phyloP scores from a whole-genome alignment of 2,888 invertebrate genomes.

The Phalera bucephala region DNA sequence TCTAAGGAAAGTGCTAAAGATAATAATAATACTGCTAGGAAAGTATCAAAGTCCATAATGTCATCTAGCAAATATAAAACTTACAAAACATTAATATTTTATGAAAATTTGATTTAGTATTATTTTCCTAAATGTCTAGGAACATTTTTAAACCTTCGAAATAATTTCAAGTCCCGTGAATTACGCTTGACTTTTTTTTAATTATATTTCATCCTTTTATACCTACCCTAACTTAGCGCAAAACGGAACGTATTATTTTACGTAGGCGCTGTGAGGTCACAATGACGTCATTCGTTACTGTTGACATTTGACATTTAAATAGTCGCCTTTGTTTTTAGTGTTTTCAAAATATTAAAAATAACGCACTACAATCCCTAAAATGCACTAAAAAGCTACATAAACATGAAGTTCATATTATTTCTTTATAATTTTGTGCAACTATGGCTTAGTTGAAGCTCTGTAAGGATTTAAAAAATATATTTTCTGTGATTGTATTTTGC shows the following conservation, averaged over 20 bases:
- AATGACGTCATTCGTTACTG: constrained; percentile 57
- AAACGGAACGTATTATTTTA: constrained; percentile 28
- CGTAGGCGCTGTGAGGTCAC: constrained; percentile 56
- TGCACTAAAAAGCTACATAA: constrained; percentile 8
- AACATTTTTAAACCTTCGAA: too few species aligned
- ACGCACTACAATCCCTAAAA: constrained; percentile 16
- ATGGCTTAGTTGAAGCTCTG: background rate
- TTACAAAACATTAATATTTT: too few species aligned
- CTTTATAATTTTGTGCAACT: constrained; percentile 12
- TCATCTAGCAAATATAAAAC: too few species aligned
- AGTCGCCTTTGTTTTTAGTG: constrained; percentile 37
- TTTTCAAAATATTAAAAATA: constrained; percentile 17
- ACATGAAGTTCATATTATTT: constrained; percentile 11
- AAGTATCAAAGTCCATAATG: too few species aligned
- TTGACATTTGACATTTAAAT: constrained; percentile 53
- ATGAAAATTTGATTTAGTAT: too few species aligned
- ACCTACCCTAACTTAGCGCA: too few species aligned
- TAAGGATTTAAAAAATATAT: constrained; percentile 3
- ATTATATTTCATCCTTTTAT: too few species aligned
- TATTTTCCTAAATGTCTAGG: too few species aligned
- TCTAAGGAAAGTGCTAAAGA: too few species aligned
- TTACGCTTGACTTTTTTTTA: too few species aligned
- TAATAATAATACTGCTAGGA: too few species aligned
- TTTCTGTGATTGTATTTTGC: constrained; percentile 19
- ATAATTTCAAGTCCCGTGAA: too few species aligned